These are phyloP conservation scores for Tetropium fuscum DNA, from an alignment of 2,888 invertebrate species.

Conservation along the genomic window DNA sequence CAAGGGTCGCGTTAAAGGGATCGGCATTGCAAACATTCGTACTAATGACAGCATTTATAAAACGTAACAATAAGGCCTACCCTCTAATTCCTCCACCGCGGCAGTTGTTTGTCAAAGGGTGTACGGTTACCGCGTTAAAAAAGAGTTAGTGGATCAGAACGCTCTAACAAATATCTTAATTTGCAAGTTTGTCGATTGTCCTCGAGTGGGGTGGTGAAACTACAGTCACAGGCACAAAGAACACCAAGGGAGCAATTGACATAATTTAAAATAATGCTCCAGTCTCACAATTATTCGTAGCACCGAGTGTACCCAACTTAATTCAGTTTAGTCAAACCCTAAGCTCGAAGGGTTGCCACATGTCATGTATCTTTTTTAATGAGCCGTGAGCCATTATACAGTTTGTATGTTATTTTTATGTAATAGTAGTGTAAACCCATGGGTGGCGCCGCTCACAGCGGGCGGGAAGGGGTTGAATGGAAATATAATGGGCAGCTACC, in stretches of 20 bases:
- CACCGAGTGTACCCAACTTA: slow-evolving; percentile 37
- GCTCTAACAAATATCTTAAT: slow-evolving; percentile 42
- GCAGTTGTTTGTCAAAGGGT: slow-evolving; percentile 44
- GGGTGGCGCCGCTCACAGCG: slow-evolving; percentile 19
- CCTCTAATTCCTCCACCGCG: slow-evolving; percentile 41
- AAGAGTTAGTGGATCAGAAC: slow-evolving; percentile 36
- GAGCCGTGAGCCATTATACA: slow-evolving; percentile 44
- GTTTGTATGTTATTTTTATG: slow-evolving; percentile 40
- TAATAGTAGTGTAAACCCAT: slow-evolving; percentile 33
- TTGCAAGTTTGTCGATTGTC: slow-evolving; percentile 35
- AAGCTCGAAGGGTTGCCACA: slow-evolving; percentile 40
- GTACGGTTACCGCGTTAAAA: slow-evolving; percentile 25
- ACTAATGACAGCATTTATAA: slow-evolving; percentile 16
- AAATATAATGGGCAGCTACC: background rate
- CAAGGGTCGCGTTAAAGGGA: too few species aligned
- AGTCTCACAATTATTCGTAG: slow-evolving; percentile 9
- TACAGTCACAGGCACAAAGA: slow-evolving; percentile 9
- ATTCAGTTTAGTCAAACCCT: slow-evolving; percentile 41
- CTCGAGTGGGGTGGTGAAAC: slow-evolving; percentile 12
- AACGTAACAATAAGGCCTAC: slow-evolving; percentile 18
- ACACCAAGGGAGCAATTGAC: too few species aligned
- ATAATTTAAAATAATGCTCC: background rate
- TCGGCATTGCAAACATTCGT: slow-evolving; percentile 16
- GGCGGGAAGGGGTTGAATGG: slow-evolving; percentile 19
- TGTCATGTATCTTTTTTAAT: slow-evolving; percentile 47